Evolutionary conservation across 1,140 invertebrate genomes (phyloP).

Genomic region (Anastatus disparis): DNA sequence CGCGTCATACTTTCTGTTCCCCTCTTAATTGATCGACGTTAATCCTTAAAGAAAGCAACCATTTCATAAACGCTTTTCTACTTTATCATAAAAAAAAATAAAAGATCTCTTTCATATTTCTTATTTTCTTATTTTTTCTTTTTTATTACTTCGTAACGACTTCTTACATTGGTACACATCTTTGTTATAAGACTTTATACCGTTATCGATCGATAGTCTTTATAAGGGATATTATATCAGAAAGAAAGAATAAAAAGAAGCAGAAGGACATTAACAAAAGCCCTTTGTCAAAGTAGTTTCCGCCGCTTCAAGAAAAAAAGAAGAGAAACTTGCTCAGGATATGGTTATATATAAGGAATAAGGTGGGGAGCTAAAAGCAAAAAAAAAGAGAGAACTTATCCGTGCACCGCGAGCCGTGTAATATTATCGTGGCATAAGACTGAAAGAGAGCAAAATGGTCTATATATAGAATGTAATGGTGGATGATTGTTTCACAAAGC

Average conservation of each 20-base stretch:
- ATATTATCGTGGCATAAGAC: not conserved
- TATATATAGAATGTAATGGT: too few relatives aligned
- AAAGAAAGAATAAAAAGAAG: too few relatives aligned
- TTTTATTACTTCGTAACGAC: too few relatives aligned
- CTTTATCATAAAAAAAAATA: too few relatives aligned
- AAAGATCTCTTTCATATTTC: not conserved
- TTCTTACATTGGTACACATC: not conserved
- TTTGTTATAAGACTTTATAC: not conserved
- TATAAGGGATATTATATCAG: too few relatives aligned
- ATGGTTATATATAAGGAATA: not conserved
- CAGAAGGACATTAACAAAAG: slow-evolving; percentile 32
- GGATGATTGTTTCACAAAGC: too few relatives aligned
- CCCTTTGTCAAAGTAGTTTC: slow-evolving; percentile 26
- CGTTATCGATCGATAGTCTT: slow-evolving; percentile 2
- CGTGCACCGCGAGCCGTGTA: not conserved
- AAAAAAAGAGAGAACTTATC: slow-evolving; percentile 2
- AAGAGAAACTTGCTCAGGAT: not conserved
- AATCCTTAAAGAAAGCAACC: not conserved
- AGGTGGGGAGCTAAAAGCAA: not conserved
- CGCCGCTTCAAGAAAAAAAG: too few relatives aligned
- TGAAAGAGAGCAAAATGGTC: not conserved
- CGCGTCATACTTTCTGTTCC: not conserved
- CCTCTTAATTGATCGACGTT: not conserved
- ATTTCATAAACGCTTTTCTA: too few relatives aligned
- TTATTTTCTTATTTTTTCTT: too few relatives aligned